Percentiles rank a stretch among this genome's conserved stretches.
Conservation (phyloP, 2,888 invertebrate species). For the Lymantria dispar region DNA sequence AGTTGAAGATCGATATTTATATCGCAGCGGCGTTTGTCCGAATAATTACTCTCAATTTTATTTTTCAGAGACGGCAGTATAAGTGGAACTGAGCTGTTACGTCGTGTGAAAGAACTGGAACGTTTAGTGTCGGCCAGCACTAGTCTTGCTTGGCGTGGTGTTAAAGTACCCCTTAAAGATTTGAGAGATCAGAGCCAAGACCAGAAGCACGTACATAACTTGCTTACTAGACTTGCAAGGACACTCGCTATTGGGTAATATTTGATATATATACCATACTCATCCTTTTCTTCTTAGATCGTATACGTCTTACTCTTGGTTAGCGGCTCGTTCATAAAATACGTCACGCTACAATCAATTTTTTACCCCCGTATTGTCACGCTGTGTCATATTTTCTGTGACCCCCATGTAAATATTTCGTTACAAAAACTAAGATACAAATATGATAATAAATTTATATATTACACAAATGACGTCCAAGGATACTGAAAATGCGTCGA, state of each 20-base stretch:
- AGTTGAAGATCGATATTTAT: not conserved
- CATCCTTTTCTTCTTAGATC: too few relatives aligned
- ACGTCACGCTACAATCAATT: too few relatives aligned
- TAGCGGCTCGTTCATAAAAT: too few relatives aligned
- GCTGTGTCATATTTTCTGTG: too few relatives aligned
- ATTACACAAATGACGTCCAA: too few relatives aligned
- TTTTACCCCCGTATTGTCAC: too few relatives aligned
- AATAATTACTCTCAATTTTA: not conserved
- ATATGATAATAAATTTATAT: too few relatives aligned
- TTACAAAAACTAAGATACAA: too few relatives aligned
- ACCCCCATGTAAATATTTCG: too few relatives aligned
- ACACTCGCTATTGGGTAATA: conserved; percentile 27
- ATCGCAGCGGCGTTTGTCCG: not conserved
- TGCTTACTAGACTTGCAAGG: conserved; percentile 67
- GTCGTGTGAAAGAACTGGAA: conserved; percentile 72
- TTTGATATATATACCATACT: not conserved
- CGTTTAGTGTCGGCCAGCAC: conserved; percentile 75
- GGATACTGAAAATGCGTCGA: too few relatives aligned
- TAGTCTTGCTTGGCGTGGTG: conserved; percentile 73
- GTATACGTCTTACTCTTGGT: too few relatives aligned
- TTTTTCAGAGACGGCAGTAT: conserved; percentile 59
- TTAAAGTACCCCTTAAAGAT: conserved; percentile 33
- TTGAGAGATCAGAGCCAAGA: conserved; percentile 28
- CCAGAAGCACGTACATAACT: conserved; percentile 38
- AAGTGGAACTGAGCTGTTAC: conserved; percentile 61